phyloP scores from a whole-genome alignment of 2,797 vertebrate species.

The Diplodus puntazzo region DNA sequence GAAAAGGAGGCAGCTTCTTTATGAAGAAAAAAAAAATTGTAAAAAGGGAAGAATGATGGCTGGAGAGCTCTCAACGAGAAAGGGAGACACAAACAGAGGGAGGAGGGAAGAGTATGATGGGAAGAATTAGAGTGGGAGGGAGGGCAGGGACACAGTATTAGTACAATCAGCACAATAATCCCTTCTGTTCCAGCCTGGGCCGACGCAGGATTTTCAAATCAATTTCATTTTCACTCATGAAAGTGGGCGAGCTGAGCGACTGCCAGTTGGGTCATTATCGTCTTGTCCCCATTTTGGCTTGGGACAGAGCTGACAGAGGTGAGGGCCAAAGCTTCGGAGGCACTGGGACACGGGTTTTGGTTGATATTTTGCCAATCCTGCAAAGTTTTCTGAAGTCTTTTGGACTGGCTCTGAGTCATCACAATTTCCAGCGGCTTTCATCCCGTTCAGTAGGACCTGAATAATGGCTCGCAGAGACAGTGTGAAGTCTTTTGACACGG shows the following conservation, averaged over 20 bases:
- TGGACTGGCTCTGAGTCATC: conserved; percentile 25
- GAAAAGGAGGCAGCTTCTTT: conserved; percentile 13
- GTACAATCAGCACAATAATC: conserved; percentile 85
- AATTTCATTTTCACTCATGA: conserved; percentile 84
- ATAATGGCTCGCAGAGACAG: conserved; percentile 61
- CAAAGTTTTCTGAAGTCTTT: conserved; percentile 54
- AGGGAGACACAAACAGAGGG: conserved; percentile 14
- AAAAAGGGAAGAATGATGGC: conserved; percentile 30
- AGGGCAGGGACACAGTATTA: conserved; percentile 76
- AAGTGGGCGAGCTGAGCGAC: conserved; percentile 60
- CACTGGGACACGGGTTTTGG: conserved; percentile 15
- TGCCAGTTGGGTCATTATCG: conserved; percentile 74
- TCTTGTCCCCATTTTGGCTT: conserved; percentile 59
- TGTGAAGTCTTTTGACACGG: conserved; percentile 46
- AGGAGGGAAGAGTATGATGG: conserved; percentile 37
- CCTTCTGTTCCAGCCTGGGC: conserved; percentile 77
- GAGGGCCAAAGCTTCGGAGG: background rate
- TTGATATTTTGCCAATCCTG: conserved; percentile 55
- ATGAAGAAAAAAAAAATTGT: background rate
- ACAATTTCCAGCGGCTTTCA: conserved; percentile 61
- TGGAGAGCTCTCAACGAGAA: conserved; percentile 33
- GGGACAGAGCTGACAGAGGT: conserved; percentile 50
- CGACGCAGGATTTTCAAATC: conserved; percentile 84
- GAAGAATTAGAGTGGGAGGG: conserved; percentile 57
- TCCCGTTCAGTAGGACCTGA: conserved; percentile 60